Evolutionary conservation across 2,113 vertebrate species (phyloP).

Genomic region (Garra rufa): DNA sequence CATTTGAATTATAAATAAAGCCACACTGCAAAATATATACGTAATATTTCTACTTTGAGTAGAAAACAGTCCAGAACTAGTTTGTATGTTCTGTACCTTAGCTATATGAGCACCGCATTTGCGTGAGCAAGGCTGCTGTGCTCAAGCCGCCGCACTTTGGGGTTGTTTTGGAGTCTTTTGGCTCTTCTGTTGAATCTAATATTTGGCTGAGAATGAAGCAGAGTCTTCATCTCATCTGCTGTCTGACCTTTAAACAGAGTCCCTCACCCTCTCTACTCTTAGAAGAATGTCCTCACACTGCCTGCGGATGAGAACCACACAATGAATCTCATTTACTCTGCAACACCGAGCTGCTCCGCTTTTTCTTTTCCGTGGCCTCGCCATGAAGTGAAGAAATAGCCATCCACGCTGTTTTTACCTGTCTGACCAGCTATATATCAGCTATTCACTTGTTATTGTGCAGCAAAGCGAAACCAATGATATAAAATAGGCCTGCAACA

Average conservation of each 20-base stretch:
- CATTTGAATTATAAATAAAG: neutral
- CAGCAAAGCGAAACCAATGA: neutral
- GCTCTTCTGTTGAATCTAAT: conserved; percentile 57
- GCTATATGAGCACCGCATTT: neutral
- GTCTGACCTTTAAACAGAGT: conserved; percentile 74
- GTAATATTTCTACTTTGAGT: neutral
- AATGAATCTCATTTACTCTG: conserved; percentile 74
- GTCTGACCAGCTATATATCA: conserved; percentile 1
- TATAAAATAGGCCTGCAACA: neutral
- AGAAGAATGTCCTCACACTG: conserved; percentile 68
- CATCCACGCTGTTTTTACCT: neutral
- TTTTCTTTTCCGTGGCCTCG: conserved; percentile 47
- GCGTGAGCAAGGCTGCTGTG: neutral
- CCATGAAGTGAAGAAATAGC: neutral
- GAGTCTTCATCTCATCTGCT: conserved; percentile 68
- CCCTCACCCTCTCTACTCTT: conserved; percentile 70
- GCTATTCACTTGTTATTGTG: neutral
- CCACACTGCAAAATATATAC: neutral
- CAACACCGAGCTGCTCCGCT: conserved; percentile 55
- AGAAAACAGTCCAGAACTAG: neutral
- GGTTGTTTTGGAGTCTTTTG: conserved; percentile 52
- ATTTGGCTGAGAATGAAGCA: conserved; percentile 65
- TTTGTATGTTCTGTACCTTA: neutral
- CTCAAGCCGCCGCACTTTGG: conserved; percentile 4
- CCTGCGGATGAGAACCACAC: conserved; percentile 69